A percentile compares a stretch with the other conserved stretches of the same genome.
These are phyloP conservation scores for Malthinus seriepunctatus DNA, from an alignment of 2,888 invertebrate species.

Conservation along the genomic window DNA sequence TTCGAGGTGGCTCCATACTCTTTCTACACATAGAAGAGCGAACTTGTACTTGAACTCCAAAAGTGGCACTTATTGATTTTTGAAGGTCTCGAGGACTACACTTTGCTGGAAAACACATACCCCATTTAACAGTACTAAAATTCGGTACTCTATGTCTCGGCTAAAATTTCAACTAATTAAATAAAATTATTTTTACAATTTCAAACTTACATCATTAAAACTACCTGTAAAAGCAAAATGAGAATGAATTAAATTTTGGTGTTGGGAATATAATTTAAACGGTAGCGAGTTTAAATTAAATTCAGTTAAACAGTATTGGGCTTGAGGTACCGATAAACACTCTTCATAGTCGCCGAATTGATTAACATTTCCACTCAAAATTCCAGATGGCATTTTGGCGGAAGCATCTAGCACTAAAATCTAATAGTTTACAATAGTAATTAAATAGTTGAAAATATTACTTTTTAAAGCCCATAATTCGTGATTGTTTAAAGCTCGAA, in stretches of 20 bases:
- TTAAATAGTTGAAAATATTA: slow-evolving; percentile 42
- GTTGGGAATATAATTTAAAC: slow-evolving; percentile 35
- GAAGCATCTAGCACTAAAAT: slow-evolving; percentile 71
- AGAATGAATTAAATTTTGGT: slow-evolving; percentile 59
- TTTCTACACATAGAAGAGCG: slow-evolving; percentile 41
- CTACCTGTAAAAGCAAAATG: slow-evolving; percentile 60
- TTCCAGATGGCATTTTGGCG: slow-evolving; percentile 69
- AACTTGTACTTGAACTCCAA: slow-evolving; percentile 47
- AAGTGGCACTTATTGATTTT: slow-evolving; percentile 48
- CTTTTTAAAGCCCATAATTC: slow-evolving; percentile 63
- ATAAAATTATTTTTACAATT: not conserved
- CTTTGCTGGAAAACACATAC: slow-evolving; percentile 62
- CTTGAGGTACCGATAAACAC: slow-evolving; percentile 59
- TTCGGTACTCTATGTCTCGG: slow-evolving; percentile 64
- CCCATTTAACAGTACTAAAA: slow-evolving; percentile 62
- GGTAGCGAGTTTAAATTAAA: slow-evolving; percentile 55
- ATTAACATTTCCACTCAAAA: slow-evolving; percentile 70
- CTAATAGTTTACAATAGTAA: not conserved
- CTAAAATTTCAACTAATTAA: slow-evolving; percentile 46
- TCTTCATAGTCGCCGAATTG: slow-evolving; percentile 74
- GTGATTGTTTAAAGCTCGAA: slow-evolving; percentile 30
- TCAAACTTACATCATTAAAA: slow-evolving; percentile 58
- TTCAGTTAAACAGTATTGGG: slow-evolving; percentile 66
- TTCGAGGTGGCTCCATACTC: slow-evolving; percentile 6
- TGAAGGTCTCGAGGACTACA: slow-evolving; percentile 60